Conservation (phyloP, 2,888 invertebrate genomes). For the Amblyteles armatorius region DNA sequence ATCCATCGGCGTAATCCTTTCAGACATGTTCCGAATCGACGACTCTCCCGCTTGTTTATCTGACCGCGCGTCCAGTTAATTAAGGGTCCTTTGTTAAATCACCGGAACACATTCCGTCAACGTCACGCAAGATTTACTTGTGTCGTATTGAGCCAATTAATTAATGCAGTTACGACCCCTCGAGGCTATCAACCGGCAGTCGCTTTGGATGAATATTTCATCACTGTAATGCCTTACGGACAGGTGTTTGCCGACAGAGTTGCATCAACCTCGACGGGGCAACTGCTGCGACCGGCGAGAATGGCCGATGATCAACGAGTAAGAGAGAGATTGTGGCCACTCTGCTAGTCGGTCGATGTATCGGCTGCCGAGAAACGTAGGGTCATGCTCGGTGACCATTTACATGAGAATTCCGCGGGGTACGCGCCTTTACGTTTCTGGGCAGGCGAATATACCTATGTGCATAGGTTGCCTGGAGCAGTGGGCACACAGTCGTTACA, state of each 20-base stretch:
- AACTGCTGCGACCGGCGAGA: not conserved
- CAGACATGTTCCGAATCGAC: no score
- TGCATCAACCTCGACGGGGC: not conserved
- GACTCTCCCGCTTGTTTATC: no score
- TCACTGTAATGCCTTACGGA: not conserved
- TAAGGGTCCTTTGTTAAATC: not conserved
- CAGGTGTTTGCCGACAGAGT: conserved; percentile 1
- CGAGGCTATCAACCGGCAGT: not conserved
- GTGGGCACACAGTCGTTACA: conserved; percentile 1
- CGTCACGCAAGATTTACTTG: not conserved
- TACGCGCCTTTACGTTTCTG: not conserved
- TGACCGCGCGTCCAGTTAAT: not conserved
- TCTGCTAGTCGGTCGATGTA: not conserved
- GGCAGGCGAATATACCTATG: not conserved
- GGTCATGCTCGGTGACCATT: not conserved
- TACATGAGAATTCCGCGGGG: not conserved
- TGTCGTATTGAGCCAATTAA: not conserved
- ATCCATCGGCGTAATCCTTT: no score
- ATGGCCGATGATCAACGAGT: not conserved
- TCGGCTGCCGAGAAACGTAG: not conserved
- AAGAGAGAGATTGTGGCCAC: not conserved
- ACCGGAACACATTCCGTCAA: not conserved
- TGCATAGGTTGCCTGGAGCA: not conserved
- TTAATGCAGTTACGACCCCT: not conserved
- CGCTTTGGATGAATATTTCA: not conserved